These are phyloP conservation scores for Hecatera dysodea DNA, from an alignment of 2,888 invertebrate genomes.

Conservation along the genomic window DNA sequence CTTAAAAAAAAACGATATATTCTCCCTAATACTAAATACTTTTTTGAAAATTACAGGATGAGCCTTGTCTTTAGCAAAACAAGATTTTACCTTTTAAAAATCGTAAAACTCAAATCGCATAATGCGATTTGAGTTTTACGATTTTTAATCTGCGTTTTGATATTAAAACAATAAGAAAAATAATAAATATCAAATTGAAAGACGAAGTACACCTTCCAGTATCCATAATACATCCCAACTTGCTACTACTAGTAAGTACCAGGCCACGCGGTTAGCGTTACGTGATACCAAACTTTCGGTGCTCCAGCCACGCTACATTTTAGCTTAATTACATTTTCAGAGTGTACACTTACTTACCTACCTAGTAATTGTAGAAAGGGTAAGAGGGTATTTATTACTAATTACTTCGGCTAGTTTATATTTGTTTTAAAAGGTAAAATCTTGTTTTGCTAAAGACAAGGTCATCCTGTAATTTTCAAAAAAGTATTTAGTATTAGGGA, in stretches of 20 bases:
- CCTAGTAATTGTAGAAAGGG: slow-evolving; percentile 49
- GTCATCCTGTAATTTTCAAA: neutral
- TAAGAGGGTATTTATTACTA: slow-evolving; percentile 57
- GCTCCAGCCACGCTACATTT: slow-evolving; percentile 75
- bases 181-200: too few species aligned
- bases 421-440: slow-evolving; percentile 19
- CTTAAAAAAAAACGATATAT: too few species aligned
- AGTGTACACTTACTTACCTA: slow-evolving; percentile 61
- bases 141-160: too few species aligned
- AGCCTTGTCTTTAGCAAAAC: neutral
- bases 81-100: slow-evolving; percentile 10
- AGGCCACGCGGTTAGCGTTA: slow-evolving; percentile 77
- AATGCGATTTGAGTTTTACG: too few species aligned
- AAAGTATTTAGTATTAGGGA: too few species aligned
- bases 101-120: too few species aligned
- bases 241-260: slow-evolving; percentile 67
- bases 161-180: too few species aligned
- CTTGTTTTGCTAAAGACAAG: neutral
- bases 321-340: slow-evolving; percentile 80
- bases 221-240: slow-evolving; percentile 36
- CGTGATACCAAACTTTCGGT: slow-evolving; percentile 76
- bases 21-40: too few species aligned
- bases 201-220: slow-evolving; percentile 57
- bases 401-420: slow-evolving; percentile 40
- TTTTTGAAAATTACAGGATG: neutral